Evolutionary conservation across 2,888 invertebrate species (phyloP), one percentile per base, ranked within the genome.

Genomic region (Tuberolachnus salignus): DNA sequence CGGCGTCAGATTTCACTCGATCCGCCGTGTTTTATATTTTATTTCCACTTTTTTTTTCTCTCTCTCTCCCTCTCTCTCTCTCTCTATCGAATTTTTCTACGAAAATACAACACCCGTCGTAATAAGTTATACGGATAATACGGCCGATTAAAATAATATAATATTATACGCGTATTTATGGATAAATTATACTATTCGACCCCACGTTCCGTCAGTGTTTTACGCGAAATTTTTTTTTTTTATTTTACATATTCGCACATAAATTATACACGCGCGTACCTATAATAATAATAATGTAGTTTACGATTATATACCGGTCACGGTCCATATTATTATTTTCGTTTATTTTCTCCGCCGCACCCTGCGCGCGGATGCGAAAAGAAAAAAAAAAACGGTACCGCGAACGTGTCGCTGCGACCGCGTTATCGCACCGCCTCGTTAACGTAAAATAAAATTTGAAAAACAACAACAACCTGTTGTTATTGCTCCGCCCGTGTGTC

Each of bases 1-100:
- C n/a, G n/a, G 19, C 19, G 51, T 21, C 21, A 6, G 23, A 63
- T 73, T 63, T 73, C 73, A 73, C 73, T 73, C n/a, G 19, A 34
- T 55, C 46, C 59, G 10, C n/a, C 51, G 6, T 34, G 3, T 67
- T 51, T 34, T 42, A 6, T 1, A 16, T 55, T 21, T 34, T 34
- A 34, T 34, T 21, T 55, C n/a, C 23, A 10, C 6, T 34, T 13
- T 64, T 67, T 67, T 67, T 44, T 44, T 21, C 44, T 46, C 14
- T 46, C 21, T 34, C 34, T 34, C 6, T 34, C 34, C 34, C 3
- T 6, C 34, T 34, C 6, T 34, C 34, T 6, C 6, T 34, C n/a
- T n/a, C n/a, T n/a, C n/a, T n/a, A n/a, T n/a, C n/a, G n/a, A n/a
- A n/a, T n/a, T n/a, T n/a, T n/a, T n/a, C n/a, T n/a, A n/a, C n/a